phyloP scores from a whole-genome alignment of 1,140 invertebrate genomes.

The Lordiphosa stackelbergi region DNA sequence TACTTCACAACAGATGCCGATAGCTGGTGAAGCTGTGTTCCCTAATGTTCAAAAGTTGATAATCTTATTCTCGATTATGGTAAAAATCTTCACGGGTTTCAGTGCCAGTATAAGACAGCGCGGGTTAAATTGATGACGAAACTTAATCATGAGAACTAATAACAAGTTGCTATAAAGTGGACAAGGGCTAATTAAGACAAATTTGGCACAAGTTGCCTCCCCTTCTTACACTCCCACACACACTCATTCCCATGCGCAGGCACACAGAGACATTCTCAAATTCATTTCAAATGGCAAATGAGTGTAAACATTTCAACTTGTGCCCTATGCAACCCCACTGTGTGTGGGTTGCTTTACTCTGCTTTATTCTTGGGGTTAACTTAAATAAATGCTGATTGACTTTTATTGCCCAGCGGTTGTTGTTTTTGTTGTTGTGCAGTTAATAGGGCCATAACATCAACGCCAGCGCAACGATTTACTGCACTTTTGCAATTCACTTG shows the following conservation, averaged over 20 bases:
- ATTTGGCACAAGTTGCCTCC: slow-evolving; percentile 16
- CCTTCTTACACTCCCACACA: slow-evolving; percentile 4
- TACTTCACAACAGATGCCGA: no score
- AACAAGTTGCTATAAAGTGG: neutral
- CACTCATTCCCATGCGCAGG: slow-evolving; percentile 20
- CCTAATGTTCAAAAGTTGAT: no score
- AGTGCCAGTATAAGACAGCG: no score
- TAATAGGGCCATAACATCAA: slow-evolving; percentile 57
- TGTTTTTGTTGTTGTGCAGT: slow-evolving; percentile 33
- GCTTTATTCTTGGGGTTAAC: slow-evolving; percentile 52
- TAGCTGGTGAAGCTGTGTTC: no score
- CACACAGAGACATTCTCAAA: slow-evolving; percentile 22
- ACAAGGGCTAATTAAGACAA: slow-evolving; percentile 52
- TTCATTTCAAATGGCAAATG: slow-evolving; percentile 47
- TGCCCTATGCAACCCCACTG: slow-evolving; percentile 5
- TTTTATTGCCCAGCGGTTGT: slow-evolving; percentile 59
- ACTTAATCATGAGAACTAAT: no score
- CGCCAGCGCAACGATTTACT: slow-evolving; percentile 54
- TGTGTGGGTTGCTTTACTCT: slow-evolving; percentile 22
- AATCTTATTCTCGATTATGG: no score
- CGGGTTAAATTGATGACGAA: no score
- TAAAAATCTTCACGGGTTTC: no score
- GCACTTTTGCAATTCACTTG: slow-evolving; percentile 47
- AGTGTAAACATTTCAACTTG: slow-evolving; percentile 55
- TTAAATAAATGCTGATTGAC: slow-evolving; percentile 73